Base-by-base conservation (phyloP, 2,797 vertebrate genomes). In the Sebastes cheni region DNA sequence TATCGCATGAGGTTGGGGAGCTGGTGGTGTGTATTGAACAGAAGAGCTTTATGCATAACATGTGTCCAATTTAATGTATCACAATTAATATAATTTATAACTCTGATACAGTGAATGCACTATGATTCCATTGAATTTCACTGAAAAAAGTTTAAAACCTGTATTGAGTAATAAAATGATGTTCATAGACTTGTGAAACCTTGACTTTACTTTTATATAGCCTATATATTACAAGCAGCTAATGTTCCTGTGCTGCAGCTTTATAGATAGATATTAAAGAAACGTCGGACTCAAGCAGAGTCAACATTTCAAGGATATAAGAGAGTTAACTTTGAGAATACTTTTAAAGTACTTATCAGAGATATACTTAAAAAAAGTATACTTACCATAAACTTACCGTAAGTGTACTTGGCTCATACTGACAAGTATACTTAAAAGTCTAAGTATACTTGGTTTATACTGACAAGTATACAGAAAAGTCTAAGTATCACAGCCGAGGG, bases 231-330 rank as follows among this genome's bases (percentile, higher is more conserved):
- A 16, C 1, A 14, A 5, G 16, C 50, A 5, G 16, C 50, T 52
- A 69, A 81, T 73, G 56, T 65, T 71, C 32, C 27, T 5, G 56
- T 23, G 58, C 71, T 69, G 84, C 42, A 61, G 68, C 68, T 65
- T 75, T 61, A 60, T 2, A 61, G 66, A 72, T 66, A 54, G 27
- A 34, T 77, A 52, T 81, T 55, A 36, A 13, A 68, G 60, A 29
- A 54, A 67, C 20, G 13, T 56, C 8, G 20, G 34, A 80, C 79
- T 61, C 72, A 87, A 80, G 62, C 42, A 30, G 64, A 84, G 52
- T 68, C 42, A 46, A 46, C 16, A 18, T 46, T 46, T 46, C 42
- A 39, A 39, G 36, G 36, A 39, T 0, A 46, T 46, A 46, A 46
- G 42, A 46, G 42, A 46, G 42, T 46, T 0, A 16, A 18, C 3